phyloP scores from a whole-genome alignment of 2,888 invertebrate genomes.

The Tinea pellionella region DNA sequence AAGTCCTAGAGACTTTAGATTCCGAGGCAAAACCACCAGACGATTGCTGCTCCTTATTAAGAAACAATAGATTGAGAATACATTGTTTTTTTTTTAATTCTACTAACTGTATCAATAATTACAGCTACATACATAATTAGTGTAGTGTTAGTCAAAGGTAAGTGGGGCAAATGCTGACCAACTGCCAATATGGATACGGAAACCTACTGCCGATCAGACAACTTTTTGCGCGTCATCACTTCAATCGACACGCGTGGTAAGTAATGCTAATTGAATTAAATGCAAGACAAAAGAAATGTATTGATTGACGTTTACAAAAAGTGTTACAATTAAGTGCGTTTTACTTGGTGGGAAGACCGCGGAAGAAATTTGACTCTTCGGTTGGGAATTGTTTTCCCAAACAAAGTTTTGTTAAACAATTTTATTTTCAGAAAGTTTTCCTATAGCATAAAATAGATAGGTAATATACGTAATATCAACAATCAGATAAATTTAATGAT shows the following conservation, averaged over 20 bases:
- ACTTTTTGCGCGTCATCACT: conserved; percentile 34
- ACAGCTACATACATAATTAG: conserved; percentile 45
- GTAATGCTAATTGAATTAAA: conserved; percentile 13
- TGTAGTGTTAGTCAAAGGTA: conserved; percentile 20
- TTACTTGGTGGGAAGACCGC: not conserved
- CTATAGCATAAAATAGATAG: no score
- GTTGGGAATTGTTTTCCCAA: no score
- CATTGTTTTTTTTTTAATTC: not conserved
- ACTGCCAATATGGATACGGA: not conserved
- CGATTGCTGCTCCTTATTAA: no score
- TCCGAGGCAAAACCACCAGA: no score
- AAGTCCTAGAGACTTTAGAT: no score
- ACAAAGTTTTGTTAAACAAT: no score
- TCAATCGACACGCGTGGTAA: not conserved
- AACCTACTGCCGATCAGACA: conserved; percentile 17
- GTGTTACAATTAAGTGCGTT: not conserved
- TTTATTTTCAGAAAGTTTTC: no score
- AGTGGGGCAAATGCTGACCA: not conserved
- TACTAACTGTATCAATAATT: conserved; percentile 52
- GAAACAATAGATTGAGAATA: not conserved
- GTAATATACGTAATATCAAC: not conserved
- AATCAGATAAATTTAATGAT: not conserved
- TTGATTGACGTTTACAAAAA: not conserved
- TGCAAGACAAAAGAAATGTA: not conserved
- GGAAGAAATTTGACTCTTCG: no score